phyloP scores from a whole-genome alignment of 2,888 invertebrate species.

The Pristionchus japonicus region DNA sequence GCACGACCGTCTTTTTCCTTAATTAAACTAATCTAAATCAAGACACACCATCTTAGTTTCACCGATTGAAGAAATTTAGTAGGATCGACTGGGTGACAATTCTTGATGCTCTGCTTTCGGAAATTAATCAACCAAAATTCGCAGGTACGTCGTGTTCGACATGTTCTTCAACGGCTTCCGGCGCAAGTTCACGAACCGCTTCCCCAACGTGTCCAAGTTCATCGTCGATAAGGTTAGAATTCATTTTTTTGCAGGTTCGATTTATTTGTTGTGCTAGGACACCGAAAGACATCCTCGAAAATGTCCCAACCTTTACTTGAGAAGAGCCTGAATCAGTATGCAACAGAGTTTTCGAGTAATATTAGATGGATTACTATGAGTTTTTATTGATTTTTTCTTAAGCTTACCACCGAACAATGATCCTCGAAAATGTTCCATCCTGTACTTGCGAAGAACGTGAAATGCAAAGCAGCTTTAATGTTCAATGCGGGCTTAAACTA shows the following conservation, averaged over 20 bases:
- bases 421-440: too few species aligned
- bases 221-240: constrained; percentile 60
- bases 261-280: not conserved
- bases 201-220: constrained; percentile 67
- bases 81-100: too few species aligned
- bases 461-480: too few species aligned
- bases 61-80: too few species aligned
- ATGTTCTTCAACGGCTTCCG: constrained; percentile 75
- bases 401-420: too few species aligned
- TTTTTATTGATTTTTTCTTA: too few species aligned
- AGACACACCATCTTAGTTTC: too few species aligned
- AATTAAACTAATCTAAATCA: too few species aligned
- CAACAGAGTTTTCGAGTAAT: not conserved
- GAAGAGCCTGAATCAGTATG: not conserved
- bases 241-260: too few species aligned
- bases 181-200: constrained; percentile 71
- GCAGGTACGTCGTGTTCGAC: constrained; percentile 70
- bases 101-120: not conserved
- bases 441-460: too few species aligned
- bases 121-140: not conserved
- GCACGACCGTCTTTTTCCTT: not conserved
- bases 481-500: too few species aligned
- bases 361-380: not conserved
- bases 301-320: not conserved
- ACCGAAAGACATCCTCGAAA: too few species aligned